These are phyloP conservation scores for Osedax frankpressi DNA, from an alignment of 2,888 invertebrate species.

Conservation along the genomic window DNA sequence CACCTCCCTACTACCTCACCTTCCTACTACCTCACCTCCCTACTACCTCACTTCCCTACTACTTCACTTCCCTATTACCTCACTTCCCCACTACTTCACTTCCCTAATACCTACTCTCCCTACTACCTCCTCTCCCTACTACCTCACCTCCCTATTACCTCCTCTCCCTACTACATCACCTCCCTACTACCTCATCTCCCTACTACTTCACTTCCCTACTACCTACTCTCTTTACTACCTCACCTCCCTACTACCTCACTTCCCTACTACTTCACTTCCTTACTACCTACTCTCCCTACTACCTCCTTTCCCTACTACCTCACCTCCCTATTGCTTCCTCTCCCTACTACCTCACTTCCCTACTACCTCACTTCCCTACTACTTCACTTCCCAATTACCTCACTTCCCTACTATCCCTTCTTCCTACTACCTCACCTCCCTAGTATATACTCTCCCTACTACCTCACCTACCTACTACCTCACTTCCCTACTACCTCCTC, in stretches of 20 bases:
- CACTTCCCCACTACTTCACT: background rate
- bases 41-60: background rate
- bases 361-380: background rate
- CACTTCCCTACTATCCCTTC: no score
- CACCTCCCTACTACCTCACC: background rate
- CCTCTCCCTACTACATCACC: background rate
- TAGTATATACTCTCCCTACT: background rate
- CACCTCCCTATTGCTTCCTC: background rate
- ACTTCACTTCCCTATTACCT: background rate
- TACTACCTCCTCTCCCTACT: no score
- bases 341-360: background rate
- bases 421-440: background rate
- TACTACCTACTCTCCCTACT: background rate
- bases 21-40: background rate
- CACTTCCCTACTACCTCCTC: background rate
- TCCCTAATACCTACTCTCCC: no score
- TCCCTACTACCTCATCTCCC: background rate
- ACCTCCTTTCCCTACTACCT: background rate
- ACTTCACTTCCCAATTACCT: no score
- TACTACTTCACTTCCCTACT: background rate
- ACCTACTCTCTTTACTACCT: background rate
- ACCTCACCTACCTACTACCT: background rate
- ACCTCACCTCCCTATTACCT: background rate
- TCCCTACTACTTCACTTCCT: background rate
- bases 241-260: background rate